Evolutionary conservation across 2,888 invertebrate genomes (phyloP), one percentile per base, ranked within the genome.

Genomic region (Eilema griseolum): DNA sequence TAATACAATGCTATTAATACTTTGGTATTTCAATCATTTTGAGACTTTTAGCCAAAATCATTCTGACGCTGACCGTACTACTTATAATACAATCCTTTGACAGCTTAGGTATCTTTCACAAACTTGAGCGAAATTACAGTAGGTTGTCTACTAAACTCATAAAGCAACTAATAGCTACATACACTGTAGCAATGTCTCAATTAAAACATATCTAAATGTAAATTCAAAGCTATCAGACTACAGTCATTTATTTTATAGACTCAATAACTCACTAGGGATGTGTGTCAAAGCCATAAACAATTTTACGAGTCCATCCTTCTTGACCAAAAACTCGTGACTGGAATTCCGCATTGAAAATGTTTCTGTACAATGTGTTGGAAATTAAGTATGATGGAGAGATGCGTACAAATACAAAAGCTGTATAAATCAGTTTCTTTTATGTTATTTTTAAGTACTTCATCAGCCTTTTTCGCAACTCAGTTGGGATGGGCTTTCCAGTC

Each of bases 201-300:
- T 76, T 77, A 74, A 74, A 79, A 62, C 41, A 37, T 24, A 37
- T 62, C 37, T 52, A 62, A 62, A 37, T 62, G 33, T 37, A 37
- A 62, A 62, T 62, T 61, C 14, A 62, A 23, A 23, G 46, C 41
- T 14, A 52, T 26, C 28, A 71, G 76, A 80, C 83, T 85, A 86
- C 85, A 84, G 86, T 82, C 87, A 83, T 88, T 87, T 85, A 86
- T 84, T 87, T 87, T 87, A 88, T 82, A 41, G 72, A 76, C 72
- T 57, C 66, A 79, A 80, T 80, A 68, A 79, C 79, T 76, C 82
- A 79, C 75, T 76, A 81, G 79, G 76, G 74, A 81, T 85, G 84
- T 84, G 84, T 77, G 79, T 16, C 52, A 81, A 83, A 79, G 76
- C 80, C 66, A 74, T 89, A 88, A 89, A 89, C 85, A 82, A 74